A percentile compares a stretch with the other conserved stretches of the same genome.
These are phyloP conservation scores for Trididemnum miniatum DNA, from an alignment of 23 tunicate species.

Conservation along the genomic window DNA sequence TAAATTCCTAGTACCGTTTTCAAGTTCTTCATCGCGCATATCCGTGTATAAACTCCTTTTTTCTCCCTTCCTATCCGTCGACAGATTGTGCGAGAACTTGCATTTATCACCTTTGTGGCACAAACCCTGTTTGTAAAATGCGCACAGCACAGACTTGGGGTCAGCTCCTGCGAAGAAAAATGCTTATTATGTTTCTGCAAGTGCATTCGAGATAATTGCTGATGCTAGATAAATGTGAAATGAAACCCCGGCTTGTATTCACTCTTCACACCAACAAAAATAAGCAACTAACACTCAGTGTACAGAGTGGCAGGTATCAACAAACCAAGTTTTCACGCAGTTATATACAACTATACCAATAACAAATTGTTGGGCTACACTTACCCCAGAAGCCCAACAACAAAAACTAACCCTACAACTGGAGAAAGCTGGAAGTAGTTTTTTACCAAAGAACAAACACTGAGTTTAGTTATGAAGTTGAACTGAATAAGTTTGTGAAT, in stretches of 20 bases:
- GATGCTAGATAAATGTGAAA: background rate
- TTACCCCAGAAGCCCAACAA: no score
- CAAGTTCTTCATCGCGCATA: conserved; percentile 62
- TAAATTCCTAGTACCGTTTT: conserved; percentile 43
- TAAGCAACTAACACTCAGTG: background rate
- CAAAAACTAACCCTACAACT: no score
- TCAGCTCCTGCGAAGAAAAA: conserved; percentile 64
- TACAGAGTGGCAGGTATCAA: no score
- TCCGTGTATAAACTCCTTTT: conserved; percentile 84
- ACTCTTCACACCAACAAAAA: background rate
- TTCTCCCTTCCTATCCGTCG: conserved; percentile 78
- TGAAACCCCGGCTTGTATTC: background rate
- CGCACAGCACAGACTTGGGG: conserved; percentile 92
- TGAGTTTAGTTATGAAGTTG: no score
- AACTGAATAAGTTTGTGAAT: no score
- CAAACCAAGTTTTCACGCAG: no score
- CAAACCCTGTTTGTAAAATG: conserved; percentile 85
- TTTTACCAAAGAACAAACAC: no score
- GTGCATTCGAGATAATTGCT: background rate
- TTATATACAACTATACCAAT: no score
- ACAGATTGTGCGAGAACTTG: conserved; percentile 86
- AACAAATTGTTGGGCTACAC: no score
- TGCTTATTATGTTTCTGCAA: background rate
- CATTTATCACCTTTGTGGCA: conserved; percentile 87
- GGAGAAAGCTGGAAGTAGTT: no score